These are phyloP conservation scores for Tenualosa thibaudeaui DNA, from an alignment of 2,797 vertebrate species.

Conservation along the genomic window DNA sequence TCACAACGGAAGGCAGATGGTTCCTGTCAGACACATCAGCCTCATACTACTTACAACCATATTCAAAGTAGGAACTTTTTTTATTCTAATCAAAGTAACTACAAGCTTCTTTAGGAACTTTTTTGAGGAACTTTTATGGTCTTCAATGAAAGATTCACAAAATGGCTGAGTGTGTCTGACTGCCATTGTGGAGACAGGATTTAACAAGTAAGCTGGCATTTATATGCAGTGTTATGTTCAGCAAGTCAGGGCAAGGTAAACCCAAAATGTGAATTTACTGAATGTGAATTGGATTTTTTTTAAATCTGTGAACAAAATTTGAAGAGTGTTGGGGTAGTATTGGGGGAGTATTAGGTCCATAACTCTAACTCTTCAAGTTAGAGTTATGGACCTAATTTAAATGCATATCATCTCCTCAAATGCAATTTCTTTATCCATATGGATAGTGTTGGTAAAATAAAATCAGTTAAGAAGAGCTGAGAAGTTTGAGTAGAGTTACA, in stretches of 20 bases:
- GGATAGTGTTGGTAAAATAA: not conserved
- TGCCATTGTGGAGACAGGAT: not conserved
- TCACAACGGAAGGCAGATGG: not conserved
- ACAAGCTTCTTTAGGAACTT: not conserved
- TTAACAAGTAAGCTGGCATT: not conserved
- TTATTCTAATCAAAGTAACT: not conserved
- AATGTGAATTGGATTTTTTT: too few species aligned
- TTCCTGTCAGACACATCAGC: not conserved
- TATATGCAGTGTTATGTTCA: not conserved
- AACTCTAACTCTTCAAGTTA: not conserved
- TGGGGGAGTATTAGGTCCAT: too few species aligned
- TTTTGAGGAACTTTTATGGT: not conserved
- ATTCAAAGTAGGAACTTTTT: not conserved
- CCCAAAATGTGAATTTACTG: not conserved
- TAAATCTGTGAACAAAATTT: not conserved
- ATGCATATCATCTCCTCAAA: not conserved
- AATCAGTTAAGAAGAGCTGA: not conserved
- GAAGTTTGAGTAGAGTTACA: not conserved
- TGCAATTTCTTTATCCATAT: not conserved
- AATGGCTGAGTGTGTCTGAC: constrained; percentile 5
- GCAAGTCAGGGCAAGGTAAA: not conserved
- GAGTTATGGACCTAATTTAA: not conserved
- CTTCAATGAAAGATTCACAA: not conserved
- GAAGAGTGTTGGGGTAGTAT: not conserved
- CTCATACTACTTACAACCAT: not conserved